Evolutionary conservation across 2,888 invertebrate genomes (phyloP), one percentile per base, ranked within the genome.

Genomic region (Philonicus albiceps): DNA sequence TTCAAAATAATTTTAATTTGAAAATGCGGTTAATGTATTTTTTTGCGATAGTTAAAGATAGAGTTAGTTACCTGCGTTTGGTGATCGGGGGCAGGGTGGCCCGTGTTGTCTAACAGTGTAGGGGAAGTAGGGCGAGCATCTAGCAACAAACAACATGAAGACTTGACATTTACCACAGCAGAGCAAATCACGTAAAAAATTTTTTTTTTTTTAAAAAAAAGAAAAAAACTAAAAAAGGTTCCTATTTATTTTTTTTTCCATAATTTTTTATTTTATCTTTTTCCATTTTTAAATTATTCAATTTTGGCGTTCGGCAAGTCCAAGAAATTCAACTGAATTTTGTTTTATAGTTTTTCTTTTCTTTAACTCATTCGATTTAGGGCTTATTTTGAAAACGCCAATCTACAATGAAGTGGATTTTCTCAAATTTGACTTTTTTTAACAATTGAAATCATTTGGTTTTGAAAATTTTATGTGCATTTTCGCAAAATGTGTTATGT

Each of bases 91-190:
- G 93, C 93, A 94, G 94, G 95, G 94, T 95, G 95, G 95, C 94
- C 95, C 95, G 95, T 95, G 95, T 95, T 95, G 95, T 96, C 96
- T 96, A 96, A 96, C 95, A 95, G 94, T 95, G 95, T 95, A 95
- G 95, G 95, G 95, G 95, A 95, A 95, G 94, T 94, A 94, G 95
- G 95, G 96, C 96, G 96, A 96, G 96, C 96, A 96, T 96, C 96
- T 96, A 96, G 96, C 96, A 96, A 96, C 96, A 96, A 96, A 96
- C 96, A 96, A 96, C 95, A 95, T 92, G 92, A 92, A 92, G 92
- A 92, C 92, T 92, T 86, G 89, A 92, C 92, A 92, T 92, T 92
- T 92, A 92, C 92, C 92, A 92, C 92, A 92, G 92, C 92, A 92
- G 92, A 92, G 92, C 92, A 89, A 89, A 89, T 87, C 86, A 87